A percentile compares a stretch with the other conserved stretches of the same genome.
Conservation (phyloP, 2,113 vertebrate genomes). For the Vulpes vulpes region DNA sequence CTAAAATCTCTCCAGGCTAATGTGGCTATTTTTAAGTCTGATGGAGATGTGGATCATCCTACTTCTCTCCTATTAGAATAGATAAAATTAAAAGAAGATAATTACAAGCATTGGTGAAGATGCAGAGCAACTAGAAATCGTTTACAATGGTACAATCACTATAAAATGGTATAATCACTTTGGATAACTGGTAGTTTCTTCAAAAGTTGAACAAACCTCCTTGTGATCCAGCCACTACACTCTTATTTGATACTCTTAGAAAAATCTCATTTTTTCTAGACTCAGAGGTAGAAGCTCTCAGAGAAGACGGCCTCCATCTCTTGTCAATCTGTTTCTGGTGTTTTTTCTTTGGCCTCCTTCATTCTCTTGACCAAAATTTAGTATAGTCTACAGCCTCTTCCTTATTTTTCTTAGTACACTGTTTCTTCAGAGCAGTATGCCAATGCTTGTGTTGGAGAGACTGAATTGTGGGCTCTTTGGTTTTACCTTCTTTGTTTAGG, state of each 20-base stretch:
- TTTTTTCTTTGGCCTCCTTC: not conserved
- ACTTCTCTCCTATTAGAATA: not conserved
- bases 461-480: not conserved
- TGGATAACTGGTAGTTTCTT: not conserved
- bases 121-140: not conserved
- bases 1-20: not conserved
- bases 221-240: not conserved
- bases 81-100: not conserved
- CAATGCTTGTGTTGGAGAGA: not conserved
- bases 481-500: not conserved
- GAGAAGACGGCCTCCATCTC: not conserved
- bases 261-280: not conserved
- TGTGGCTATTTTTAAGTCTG: not conserved
- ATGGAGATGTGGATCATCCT: not conserved
- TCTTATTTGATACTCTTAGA: not conserved
- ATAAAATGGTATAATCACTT: not conserved
- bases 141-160: not conserved
- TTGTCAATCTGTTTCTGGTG: not conserved
- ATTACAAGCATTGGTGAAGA: not conserved
- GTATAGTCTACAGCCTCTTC: not conserved
- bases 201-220: not conserved
- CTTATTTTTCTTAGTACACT: not conserved
- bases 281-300: not conserved
- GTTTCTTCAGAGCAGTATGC: not conserved
- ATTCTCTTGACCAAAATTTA: not conserved